phyloP scores from a whole-genome alignment of 2,888 invertebrate species.

The Digitonthophagus gazella region DNA sequence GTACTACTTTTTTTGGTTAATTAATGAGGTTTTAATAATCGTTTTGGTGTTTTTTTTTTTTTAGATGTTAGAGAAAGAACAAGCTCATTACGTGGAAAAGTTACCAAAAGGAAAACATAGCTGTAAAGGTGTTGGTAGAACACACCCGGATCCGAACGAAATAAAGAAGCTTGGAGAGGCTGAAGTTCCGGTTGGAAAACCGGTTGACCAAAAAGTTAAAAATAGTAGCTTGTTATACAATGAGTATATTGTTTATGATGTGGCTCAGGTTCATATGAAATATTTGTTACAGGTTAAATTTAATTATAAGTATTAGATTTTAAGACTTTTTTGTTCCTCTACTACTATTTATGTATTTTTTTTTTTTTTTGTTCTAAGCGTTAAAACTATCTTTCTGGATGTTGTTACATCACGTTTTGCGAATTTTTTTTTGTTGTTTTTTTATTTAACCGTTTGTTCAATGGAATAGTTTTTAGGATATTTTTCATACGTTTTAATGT shows the following conservation, averaged over 20 bases:
- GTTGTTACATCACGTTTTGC: too few species aligned
- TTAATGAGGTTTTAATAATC: conserved; percentile 22
- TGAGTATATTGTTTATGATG: conserved; percentile 96
- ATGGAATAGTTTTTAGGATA: too few species aligned
- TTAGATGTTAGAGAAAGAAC: conserved; percentile 69
- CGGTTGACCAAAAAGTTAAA: conserved; percentile 49
- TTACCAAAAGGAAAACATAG: conserved; percentile 84
- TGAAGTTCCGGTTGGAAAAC: conserved; percentile 75
- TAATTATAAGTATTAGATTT: conserved; percentile 64
- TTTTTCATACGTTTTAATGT: too few species aligned
- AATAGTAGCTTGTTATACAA: conserved; percentile 74
- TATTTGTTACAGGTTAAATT: conserved; percentile 87
- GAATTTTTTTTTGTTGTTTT: too few species aligned
- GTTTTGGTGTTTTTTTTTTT: conserved; percentile 29
- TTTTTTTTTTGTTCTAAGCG: background rate
- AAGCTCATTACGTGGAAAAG: conserved; percentile 72
- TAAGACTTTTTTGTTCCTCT: background rate
- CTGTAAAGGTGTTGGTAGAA: conserved; percentile 82
- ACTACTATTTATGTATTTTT: background rate
- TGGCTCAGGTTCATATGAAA: conserved; percentile 87
- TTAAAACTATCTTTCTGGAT: too few species aligned
- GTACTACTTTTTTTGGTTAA: conserved; percentile 14
- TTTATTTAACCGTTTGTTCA: too few species aligned
- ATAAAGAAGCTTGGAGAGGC: conserved; percentile 59
- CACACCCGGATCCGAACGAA: conserved; percentile 74